phyloP scores from a whole-genome alignment of 1,140 invertebrate genomes.

The Luehdorfia chinensis region DNA sequence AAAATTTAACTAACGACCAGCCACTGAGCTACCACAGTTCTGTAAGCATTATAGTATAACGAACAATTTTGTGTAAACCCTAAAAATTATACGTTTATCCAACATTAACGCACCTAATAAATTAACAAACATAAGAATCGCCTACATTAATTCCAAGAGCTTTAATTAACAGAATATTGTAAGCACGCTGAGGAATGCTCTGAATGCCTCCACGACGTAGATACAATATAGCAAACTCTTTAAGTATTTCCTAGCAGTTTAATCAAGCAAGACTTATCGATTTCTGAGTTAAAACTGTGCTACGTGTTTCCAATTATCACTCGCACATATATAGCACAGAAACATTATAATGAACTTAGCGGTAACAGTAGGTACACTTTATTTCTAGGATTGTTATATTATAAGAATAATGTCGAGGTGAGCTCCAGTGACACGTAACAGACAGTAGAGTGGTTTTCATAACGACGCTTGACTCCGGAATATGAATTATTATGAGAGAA shows the following conservation, averaged over 20 bases:
- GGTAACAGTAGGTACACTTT: conserved; percentile 4
- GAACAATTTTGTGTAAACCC: no score
- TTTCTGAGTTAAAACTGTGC: conserved; percentile 51
- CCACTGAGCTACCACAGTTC: no score
- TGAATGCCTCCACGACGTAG: conserved; percentile 10
- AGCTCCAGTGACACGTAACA: conserved; percentile 47
- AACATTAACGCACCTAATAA: no score
- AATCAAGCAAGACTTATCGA: conserved; percentile 63
- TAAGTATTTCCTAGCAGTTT: conserved; percentile 45
- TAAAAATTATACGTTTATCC: no score
- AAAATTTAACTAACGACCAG: no score
- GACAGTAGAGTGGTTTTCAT: conserved; percentile 52
- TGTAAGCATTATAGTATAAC: no score
- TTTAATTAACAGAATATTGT: conserved; percentile 20
- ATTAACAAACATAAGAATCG: no score
- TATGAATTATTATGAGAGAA: conserved; percentile 54
- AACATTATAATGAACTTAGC: background rate
- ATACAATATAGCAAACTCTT: conserved; percentile 35
- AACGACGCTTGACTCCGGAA: conserved; percentile 33
- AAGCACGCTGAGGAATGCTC: conserved; percentile 18
- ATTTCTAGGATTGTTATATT: conserved; percentile 27
- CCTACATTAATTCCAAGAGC: conserved; percentile 7
- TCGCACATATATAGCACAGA: conserved; percentile 34
- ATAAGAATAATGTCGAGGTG: conserved; percentile 59
- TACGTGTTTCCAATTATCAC: conserved; percentile 58